phyloP scores from a whole-genome alignment of 92 coral and sea anemone genomes.

The Palythoa heliodiscus region DNA sequence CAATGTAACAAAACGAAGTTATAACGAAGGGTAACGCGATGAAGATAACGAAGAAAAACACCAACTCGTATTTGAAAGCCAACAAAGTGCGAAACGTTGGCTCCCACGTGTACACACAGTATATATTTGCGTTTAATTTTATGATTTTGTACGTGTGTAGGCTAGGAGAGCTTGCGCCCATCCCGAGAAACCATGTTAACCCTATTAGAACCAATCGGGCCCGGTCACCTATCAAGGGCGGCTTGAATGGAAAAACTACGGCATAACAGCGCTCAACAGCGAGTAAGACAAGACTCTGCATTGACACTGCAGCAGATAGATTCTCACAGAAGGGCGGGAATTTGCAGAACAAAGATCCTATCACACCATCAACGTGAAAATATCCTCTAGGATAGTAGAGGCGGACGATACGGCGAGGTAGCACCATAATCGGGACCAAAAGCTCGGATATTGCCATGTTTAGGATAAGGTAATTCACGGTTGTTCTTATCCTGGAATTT shows the following conservation, averaged over 20 bases:
- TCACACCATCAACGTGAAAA: not conserved
- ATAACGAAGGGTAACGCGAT: conserved; percentile 25
- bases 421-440: conserved; percentile 4
- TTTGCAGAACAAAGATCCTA: conserved; percentile 25
- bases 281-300: conserved; percentile 36
- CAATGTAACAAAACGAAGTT: conserved; percentile 3
- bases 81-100: not conserved
- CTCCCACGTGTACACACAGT: conserved; percentile 20
- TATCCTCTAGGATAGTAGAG: not conserved
- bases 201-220: conserved; percentile 16
- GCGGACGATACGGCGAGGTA: conserved; percentile 30
- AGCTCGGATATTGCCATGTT: conserved; percentile 42
- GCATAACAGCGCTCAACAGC: conserved; percentile 40
- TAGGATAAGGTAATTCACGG: conserved; percentile 30
- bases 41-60: conserved; percentile 4
- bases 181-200: conserved; percentile 22
- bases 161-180: conserved; percentile 25
- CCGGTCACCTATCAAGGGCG: conserved; percentile 6
- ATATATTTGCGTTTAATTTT: not conserved
- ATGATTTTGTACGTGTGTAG: conserved; percentile 18
- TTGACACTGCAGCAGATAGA: conserved; percentile 41
- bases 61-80: conserved; percentile 34
- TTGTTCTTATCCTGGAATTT: conserved; percentile 24
- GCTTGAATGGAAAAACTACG: conserved; percentile 37
- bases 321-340: conserved; percentile 28